phyloP scores from a whole-genome alignment of 2,888 invertebrate species.

The Mycalesis mineus region DNA sequence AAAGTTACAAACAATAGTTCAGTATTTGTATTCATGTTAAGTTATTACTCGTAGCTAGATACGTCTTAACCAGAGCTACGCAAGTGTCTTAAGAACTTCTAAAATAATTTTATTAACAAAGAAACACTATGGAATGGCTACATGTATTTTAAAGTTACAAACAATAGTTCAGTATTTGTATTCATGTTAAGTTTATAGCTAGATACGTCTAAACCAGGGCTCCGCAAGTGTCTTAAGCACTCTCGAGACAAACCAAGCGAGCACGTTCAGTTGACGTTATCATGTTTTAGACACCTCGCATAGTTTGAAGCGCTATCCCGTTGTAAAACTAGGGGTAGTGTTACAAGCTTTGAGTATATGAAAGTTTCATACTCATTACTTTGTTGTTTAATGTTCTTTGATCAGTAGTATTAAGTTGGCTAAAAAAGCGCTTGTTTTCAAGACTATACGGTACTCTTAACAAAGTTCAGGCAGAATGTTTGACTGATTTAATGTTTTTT shows the following conservation, averaged over 20 bases:
- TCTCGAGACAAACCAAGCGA: slow-evolving; percentile 33
- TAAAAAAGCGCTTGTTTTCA: too few relatives aligned
- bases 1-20: too few relatives aligned
- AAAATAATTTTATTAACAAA: too few relatives aligned
- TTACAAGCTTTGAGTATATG: slow-evolving; percentile 5
- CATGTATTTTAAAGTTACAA: neutral
- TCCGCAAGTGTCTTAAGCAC: slow-evolving; percentile 34
- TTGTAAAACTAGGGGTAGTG: slow-evolving; percentile 17
- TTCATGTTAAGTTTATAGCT: slow-evolving; percentile 9
- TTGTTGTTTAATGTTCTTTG: neutral
- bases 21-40: too few relatives aligned
- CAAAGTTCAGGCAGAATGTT: too few relatives aligned
- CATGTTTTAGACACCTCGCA: slow-evolving; percentile 29
- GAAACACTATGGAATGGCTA: too few relatives aligned
- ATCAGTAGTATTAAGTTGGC: too few relatives aligned
- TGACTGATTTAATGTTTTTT: too few relatives aligned
- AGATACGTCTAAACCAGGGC: slow-evolving; percentile 20
- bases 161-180: slow-evolving; percentile 1
- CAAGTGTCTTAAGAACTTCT: too few relatives aligned
- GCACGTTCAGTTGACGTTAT: slow-evolving; percentile 31
- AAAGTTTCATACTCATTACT: neutral
- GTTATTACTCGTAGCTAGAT: too few relatives aligned
- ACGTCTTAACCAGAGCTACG: too few relatives aligned
- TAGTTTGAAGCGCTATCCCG: slow-evolving; percentile 21
- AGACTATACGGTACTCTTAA: too few relatives aligned